phyloP scores from a whole-genome alignment of 37 sponge, comb jelly and placozoan species.

The Oopsacas minuta region DNA sequence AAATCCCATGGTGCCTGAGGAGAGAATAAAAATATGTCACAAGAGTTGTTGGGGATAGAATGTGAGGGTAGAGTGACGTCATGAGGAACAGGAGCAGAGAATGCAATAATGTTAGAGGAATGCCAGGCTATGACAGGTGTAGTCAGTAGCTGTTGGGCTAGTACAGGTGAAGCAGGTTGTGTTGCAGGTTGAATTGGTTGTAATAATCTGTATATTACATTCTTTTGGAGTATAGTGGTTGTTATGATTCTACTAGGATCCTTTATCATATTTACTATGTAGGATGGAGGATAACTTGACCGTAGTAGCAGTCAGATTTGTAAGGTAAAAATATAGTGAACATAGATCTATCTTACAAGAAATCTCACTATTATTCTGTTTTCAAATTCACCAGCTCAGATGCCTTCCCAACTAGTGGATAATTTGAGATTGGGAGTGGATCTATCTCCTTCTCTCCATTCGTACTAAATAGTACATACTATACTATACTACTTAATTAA shows the following conservation, averaged over 20 bases:
- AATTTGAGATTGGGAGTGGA: too few relatives aligned
- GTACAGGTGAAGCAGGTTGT: not conserved
- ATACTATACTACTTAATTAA: too few relatives aligned
- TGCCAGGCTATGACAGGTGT: not conserved
- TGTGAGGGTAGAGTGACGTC: not conserved
- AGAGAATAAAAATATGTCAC: not conserved
- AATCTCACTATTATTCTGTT: too few relatives aligned
- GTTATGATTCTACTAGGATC: not conserved
- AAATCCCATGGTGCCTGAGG: not conserved
- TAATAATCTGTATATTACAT: conserved; percentile 2
- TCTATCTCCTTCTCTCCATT: too few relatives aligned
- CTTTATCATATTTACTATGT: not conserved
- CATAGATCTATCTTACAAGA: too few relatives aligned
- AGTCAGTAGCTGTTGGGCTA: not conserved
- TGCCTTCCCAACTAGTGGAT: too few relatives aligned
- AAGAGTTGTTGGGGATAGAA: not conserved
- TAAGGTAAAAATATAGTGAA: too few relatives aligned
- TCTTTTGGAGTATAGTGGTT: conserved; percentile 3
- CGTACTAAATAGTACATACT: too few relatives aligned
- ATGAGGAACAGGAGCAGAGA: not conserved
- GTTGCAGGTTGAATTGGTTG: not conserved
- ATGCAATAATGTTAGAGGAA: not conserved
- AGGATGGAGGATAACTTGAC: too few relatives aligned
- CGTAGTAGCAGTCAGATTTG: too few relatives aligned
- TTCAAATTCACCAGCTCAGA: too few relatives aligned